These are phyloP conservation scores for Thamnaconus septentrionalis DNA, from an alignment of 2,113 vertebrate genomes.

Conservation along the genomic window DNA sequence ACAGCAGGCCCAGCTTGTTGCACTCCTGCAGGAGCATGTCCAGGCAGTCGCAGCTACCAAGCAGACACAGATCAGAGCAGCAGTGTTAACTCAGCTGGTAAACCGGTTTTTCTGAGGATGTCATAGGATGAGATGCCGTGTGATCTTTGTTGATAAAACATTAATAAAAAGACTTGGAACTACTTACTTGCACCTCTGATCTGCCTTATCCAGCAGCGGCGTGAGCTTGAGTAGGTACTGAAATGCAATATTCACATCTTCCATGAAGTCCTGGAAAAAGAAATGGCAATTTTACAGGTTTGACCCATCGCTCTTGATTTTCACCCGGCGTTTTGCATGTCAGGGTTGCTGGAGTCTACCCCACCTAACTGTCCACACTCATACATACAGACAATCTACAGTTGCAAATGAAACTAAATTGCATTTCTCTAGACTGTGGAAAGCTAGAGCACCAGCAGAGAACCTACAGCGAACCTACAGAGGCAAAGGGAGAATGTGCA, in stretches of 20 bases:
- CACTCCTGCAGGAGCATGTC: slow-evolving; percentile 92
- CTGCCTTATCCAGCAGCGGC: slow-evolving; percentile 93
- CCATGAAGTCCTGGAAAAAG: slow-evolving; percentile 87
- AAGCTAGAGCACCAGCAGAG: too few species aligned
- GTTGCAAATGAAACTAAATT: too few species aligned
- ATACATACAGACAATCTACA: too few species aligned
- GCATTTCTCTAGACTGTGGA: too few species aligned
- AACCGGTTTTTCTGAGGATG: background rate
- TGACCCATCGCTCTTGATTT: too few species aligned
- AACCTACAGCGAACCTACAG: too few species aligned
- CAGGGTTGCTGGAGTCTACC: too few species aligned
- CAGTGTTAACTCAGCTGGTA: background rate
- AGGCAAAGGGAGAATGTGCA: too few species aligned
- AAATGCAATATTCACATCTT: slow-evolving; percentile 92
- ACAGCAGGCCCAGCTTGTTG: slow-evolving; percentile 91
- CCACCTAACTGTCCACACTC: too few species aligned
- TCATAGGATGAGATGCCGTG: background rate
- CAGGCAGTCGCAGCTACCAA: slow-evolving; percentile 89
- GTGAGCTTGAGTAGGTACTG: slow-evolving; percentile 94
- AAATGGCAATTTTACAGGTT: background rate
- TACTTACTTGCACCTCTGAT: slow-evolving; percentile 96
- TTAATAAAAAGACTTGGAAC: background rate
- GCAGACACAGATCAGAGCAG: background rate
- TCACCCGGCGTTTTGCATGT: too few species aligned
- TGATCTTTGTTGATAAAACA: background rate